These are phyloP conservation scores for Andrena bicolor DNA, from an alignment of 2,888 invertebrate genomes.

Conservation along the genomic window DNA sequence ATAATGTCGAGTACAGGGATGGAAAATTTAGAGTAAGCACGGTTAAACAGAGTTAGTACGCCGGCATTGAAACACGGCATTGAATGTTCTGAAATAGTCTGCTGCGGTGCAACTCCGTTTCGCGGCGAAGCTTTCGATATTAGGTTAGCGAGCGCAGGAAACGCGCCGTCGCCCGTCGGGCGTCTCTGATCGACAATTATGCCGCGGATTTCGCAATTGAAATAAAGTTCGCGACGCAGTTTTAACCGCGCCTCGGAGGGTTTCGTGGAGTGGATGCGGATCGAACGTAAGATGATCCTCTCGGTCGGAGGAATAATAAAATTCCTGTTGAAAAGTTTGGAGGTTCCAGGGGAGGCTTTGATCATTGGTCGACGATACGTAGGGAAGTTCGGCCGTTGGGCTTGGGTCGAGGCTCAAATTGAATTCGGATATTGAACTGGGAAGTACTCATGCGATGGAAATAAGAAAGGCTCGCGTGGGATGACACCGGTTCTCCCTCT, in stretches of 20 bases:
- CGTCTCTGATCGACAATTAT: constrained; percentile 20
- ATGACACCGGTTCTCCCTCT: constrained; percentile 88
- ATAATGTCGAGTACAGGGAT: constrained; percentile 12
- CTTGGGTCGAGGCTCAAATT: constrained; percentile 40
- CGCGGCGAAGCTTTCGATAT: constrained; percentile 48
- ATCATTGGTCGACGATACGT: constrained; percentile 25
- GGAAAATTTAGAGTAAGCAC: constrained; percentile 43
- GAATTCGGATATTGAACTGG: constrained; percentile 44
- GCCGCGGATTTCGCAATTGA: constrained; percentile 28
- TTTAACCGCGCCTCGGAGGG: too few relatives aligned
- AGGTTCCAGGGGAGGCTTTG: constrained; percentile 3
- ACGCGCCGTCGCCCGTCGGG: constrained; percentile 10
- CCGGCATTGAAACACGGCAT: constrained; percentile 22
- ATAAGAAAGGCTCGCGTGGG: constrained; percentile 89
- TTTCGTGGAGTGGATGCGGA: not conserved
- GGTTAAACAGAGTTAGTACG: constrained; percentile 24
- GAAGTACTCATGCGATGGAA: constrained; percentile 52
- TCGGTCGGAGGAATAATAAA: not conserved
- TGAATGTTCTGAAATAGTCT: constrained; percentile 35
- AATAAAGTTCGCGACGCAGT: too few relatives aligned
- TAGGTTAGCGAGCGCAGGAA: constrained; percentile 29
- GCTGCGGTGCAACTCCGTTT: constrained; percentile 12
- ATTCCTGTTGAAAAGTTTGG: constrained; percentile 9
- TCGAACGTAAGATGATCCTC: too few relatives aligned
- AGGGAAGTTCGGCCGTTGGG: constrained; percentile 15